Evolutionary conservation across 2,888 invertebrate species (phyloP).

Genomic region (Athalia circularis): DNA sequence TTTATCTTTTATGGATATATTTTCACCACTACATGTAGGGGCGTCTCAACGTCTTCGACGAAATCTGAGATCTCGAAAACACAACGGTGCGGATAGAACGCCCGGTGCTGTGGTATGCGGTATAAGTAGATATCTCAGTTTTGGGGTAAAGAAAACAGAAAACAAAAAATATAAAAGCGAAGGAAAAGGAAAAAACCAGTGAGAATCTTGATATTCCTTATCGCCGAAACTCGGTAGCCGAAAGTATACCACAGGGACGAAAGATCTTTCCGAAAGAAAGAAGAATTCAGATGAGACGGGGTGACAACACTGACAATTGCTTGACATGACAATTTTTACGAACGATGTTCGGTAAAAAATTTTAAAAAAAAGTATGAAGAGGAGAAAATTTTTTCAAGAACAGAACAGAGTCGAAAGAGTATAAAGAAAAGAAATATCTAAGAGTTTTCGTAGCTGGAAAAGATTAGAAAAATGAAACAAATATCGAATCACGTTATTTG

Average conservation of each 20-base stretch:
- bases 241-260: background rate
- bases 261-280: background rate
- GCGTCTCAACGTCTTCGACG: background rate
- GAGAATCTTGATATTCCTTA: slow-evolving; percentile 11
- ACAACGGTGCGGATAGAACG: too few relatives aligned
- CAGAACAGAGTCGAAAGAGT: too few relatives aligned
- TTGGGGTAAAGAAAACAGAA: too few relatives aligned
- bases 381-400: background rate
- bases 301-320: slow-evolving; percentile 14
- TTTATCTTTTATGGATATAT: background rate
- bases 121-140: too few relatives aligned
- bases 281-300: background rate
- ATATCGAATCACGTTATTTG: too few relatives aligned
- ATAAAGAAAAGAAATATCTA: too few relatives aligned
- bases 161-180: background rate
- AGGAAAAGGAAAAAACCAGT: background rate
- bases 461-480: too few relatives aligned
- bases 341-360: background rate
- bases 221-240: slow-evolving; percentile 4
- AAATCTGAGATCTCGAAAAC: too few relatives aligned
- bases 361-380: background rate
- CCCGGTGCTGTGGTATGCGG: too few relatives aligned
- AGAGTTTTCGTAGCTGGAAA: too few relatives aligned
- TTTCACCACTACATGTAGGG: background rate
- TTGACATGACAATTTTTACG: slow-evolving; percentile 4